Conservation (phyloP, 2,797 vertebrate species). For the Typhlichthys subterraneus region DNA sequence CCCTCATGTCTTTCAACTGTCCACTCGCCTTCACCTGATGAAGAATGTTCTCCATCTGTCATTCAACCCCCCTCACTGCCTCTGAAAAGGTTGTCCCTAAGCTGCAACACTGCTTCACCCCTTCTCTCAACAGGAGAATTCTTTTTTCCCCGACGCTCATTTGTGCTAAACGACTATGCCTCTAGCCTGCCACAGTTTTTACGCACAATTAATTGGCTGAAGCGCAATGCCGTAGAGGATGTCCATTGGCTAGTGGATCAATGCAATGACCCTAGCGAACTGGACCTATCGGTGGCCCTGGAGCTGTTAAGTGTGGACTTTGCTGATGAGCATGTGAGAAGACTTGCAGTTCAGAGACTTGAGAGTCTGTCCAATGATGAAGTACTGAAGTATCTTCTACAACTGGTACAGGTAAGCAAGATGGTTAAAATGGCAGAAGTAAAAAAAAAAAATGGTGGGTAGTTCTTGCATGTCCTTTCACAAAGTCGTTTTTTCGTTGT, state of each 20-base stretch:
- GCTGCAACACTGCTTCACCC: neutral
- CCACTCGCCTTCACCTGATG: no score
- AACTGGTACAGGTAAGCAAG: slow-evolving; percentile 79
- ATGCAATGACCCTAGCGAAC: slow-evolving; percentile 61
- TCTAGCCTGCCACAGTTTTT: slow-evolving; percentile 76
- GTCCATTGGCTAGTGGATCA: slow-evolving; percentile 76
- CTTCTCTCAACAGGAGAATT: neutral
- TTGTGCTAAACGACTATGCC: slow-evolving; percentile 49
- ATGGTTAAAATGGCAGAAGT: no score
- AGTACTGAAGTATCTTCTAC: slow-evolving; percentile 78
- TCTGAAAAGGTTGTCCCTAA: neutral
- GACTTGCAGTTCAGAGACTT: slow-evolving; percentile 74
- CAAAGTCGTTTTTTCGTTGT: no score
- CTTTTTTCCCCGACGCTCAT: neutral
- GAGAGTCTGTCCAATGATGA: slow-evolving; percentile 77
- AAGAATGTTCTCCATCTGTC: neutral
- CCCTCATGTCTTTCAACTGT: neutral
- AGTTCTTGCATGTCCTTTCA: no score
- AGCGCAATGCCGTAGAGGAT: slow-evolving; percentile 69
- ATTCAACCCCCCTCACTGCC: neutral
- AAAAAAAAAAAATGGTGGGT: no score
- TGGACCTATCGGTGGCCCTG: slow-evolving; percentile 77
- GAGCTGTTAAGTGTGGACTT: slow-evolving; percentile 79
- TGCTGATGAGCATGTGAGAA: slow-evolving; percentile 72
- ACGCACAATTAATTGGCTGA: slow-evolving; percentile 72